These are phyloP conservation scores for Pardosa pseudoannulata DNA, from an alignment of 2,888 invertebrate genomes.

Conservation along the genomic window DNA sequence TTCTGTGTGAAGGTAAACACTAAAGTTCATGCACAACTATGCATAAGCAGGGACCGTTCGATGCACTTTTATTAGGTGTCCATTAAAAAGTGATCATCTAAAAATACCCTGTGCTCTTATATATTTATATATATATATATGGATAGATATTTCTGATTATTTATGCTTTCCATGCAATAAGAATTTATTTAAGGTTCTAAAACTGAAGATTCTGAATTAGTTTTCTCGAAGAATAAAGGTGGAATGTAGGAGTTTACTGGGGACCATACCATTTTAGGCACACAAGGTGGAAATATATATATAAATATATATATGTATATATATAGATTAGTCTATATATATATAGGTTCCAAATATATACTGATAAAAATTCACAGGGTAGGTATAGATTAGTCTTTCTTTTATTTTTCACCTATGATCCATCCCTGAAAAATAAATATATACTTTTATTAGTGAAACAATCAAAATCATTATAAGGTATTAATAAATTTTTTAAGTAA, in stretches of 20 bases:
- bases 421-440: slow-evolving; percentile 48
- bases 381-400: slow-evolving; percentile 29
- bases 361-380: slow-evolving; percentile 64
- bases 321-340: slow-evolving; percentile 64
- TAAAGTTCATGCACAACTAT: slow-evolving; percentile 30
- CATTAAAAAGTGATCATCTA: slow-evolving; percentile 52
- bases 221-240: slow-evolving; percentile 37
- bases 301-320: slow-evolving; percentile 48
- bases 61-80: slow-evolving; percentile 42
- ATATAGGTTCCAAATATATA: slow-evolving; percentile 66
- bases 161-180: background rate
- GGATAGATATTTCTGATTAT: background rate
- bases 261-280: slow-evolving; percentile 69
- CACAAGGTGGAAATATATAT: slow-evolving; percentile 65
- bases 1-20: slow-evolving; percentile 32
- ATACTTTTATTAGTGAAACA: too few relatives aligned
- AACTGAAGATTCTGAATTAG: slow-evolving; percentile 2
- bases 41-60: slow-evolving; percentile 30
- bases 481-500: too few relatives aligned
- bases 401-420: slow-evolving; percentile 51
- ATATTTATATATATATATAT: slow-evolving; percentile 39
- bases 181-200: background rate
- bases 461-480: too few relatives aligned
- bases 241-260: slow-evolving; percentile 65
- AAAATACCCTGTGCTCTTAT: slow-evolving; percentile 50